phyloP scores from a whole-genome alignment of 2,113 vertebrate genomes.

The Recurvirostra avosetta region DNA sequence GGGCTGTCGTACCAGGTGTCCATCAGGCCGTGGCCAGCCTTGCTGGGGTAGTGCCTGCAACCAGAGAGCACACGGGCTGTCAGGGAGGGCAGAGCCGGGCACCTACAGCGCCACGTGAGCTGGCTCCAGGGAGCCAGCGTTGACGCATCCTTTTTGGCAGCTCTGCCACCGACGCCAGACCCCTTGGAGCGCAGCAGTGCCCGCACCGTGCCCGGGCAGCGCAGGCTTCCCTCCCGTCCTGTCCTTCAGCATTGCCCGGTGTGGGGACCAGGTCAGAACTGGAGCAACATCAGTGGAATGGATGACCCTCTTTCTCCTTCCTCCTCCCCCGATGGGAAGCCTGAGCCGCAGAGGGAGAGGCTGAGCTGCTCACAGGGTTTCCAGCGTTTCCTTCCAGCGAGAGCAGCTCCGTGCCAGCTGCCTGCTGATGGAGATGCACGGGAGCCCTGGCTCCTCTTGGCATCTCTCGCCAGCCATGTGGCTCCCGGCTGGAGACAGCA shows the following conservation, averaged over 20 bases:
- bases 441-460: not conserved
- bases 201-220: not conserved
- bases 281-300: not conserved
- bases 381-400: not conserved
- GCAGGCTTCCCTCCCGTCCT: not conserved
- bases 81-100: not conserved
- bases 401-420: not conserved
- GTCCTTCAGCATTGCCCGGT: not conserved
- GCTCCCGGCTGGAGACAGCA: not conserved
- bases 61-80: not conserved
- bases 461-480: not conserved
- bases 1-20: constrained; percentile 79
- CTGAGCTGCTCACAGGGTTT: not conserved
- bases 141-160: not conserved
- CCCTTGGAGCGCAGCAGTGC: not conserved
- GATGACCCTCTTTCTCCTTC: not conserved
- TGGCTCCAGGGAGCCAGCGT: too few species aligned
- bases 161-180: not conserved
- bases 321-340: not conserved
- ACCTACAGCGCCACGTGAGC: accelerated
- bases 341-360: not conserved
- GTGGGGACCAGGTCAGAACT: not conserved
- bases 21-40: constrained; percentile 64
- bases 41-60: constrained; percentile 81
- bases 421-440: not conserved